Base-by-base conservation (phyloP, 2,888 invertebrate species). In the Seira musarum region DNA sequence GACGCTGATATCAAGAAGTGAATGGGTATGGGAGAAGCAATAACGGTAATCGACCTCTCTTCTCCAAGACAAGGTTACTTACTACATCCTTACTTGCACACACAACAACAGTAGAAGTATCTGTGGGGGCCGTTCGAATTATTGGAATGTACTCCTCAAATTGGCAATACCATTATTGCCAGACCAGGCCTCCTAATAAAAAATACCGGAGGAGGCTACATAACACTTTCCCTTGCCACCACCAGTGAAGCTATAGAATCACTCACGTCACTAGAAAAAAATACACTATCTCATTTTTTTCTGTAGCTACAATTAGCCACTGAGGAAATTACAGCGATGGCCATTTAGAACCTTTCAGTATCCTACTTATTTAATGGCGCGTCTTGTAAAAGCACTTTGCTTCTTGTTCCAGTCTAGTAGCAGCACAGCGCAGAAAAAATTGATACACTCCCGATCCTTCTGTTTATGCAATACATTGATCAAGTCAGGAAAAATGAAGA, bases 141-240 rank as follows among this genome's bases (percentile, higher is more conserved):
- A 66, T 25, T 40, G 10, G 19, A 49, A 60, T 35, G 49, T 74
- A 74, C 74, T 49, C 60, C 57, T 74, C 67, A 66, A 74, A 74
- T 66, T 74, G 74, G 74, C 66, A 67, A 66, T 74, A 66, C 74
- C 74, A 74, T 67, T 74, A 74, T 74, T 74, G 60, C 53, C 74
- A 64, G 72, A n/a, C n/a, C n/a, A n/a, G n/a, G n/a, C n/a, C n/a
- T n/a, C n/a, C 25, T 30, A 64, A 73, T 65, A 73, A 73, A 73
- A 40, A 49, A 53, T 65, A 73, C 64, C 53, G 24, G 30, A 65
- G 72, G 25, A 73, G 65, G 40, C 5, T 40, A 40, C 40, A 40
- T 8, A 40, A 8, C 6, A 13, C 40, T 8, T 8, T 40, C 40
- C 40, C 40, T 40, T 40, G 40, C 40, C 40, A 40, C 40, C 40